Base-by-base conservation (phyloP, 2,888 invertebrate genomes). In the Conistra vaccinii region DNA sequence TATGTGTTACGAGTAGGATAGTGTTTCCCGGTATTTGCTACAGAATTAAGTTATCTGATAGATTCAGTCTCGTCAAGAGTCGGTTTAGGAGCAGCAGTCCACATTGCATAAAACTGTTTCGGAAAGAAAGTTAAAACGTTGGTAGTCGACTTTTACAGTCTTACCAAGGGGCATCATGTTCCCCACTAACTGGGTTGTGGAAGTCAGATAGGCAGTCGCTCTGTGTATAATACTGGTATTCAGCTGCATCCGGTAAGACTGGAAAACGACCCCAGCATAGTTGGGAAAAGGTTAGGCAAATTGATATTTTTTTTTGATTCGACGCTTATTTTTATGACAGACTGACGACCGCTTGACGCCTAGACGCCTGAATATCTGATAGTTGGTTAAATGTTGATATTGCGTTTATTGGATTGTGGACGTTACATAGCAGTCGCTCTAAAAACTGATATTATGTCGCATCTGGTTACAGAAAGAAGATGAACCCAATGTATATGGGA, bases 1-100 rank as follows among this genome's bases (percentile, higher is more conserved):
- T 75, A 51, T 35, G 51, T 58, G 66, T 76, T n/a, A 23, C n/a
- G 35, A 23, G 45, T 75, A 17, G 14, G 6, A n/a, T n/a, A n/a
- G 7, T 7, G 2, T 39, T 9, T 9, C 65, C 29, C 3, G 14
- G 42, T 32, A 20, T 55, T 71, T 20, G 9, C 3, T 42, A 42
- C n/a, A 10, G 12, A 51, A 20, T 66, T 6, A 66, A 51, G 35
- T 66, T n/a, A 6, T 51, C 3, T 20, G 17, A 20, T 32, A 20
- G 32, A 51, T 35, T 48, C 2, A 66, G n/a, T 51, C 17, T 20
- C 17, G 10, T 17, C 17, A n/a, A 2, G 10, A 32, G 48, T n/a
- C 12, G 20, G 12, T 66, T 66, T 35, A 51, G 32, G 17, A 66
- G 51, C n/a, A 35, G 20, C 6, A n/a, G 10, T n/a, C 10, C 32